phyloP scores from a whole-genome alignment of 2,797 vertebrate species.

The Bradypodion pumilum region DNA sequence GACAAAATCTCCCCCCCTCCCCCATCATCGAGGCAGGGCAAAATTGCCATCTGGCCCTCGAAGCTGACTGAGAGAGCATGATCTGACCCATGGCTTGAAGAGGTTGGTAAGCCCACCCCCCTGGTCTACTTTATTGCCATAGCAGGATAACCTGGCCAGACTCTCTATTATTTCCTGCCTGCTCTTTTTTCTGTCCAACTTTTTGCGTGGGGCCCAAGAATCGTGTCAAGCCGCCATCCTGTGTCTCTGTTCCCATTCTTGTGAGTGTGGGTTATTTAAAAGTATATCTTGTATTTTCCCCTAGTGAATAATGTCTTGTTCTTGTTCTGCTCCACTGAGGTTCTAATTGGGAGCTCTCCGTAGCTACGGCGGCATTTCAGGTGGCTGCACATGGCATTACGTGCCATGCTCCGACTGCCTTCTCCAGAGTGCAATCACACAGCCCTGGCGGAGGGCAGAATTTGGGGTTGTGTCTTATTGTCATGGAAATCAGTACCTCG shows the following conservation, averaged over 20 bases:
- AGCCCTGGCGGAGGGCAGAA: conserved; percentile 33
- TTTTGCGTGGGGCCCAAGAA: background rate
- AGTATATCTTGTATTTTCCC: conserved; percentile 50
- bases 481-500: conserved; percentile 16
- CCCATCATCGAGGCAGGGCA: no score
- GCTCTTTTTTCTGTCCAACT: background rate
- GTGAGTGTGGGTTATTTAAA: conserved; percentile 19
- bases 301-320: conserved; percentile 38
- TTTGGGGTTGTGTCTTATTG: background rate
- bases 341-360: conserved; percentile 48
- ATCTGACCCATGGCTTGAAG: no score
- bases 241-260: background rate
- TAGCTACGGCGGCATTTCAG: conserved; percentile 40
- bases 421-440: conserved; percentile 35
- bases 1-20: no score
- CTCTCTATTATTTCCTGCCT: no score
- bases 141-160: no score
- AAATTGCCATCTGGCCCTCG: no score
- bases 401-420: conserved; percentile 48
- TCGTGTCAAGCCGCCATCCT: background rate
- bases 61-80: no score
- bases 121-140: no score
- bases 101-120: no score
- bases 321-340: conserved; percentile 54
- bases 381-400: conserved; percentile 24